A percentile compares a stretch with the other conserved stretches of the same genome.
Evolutionary conservation across 1,140 invertebrate genomes (phyloP).

Genomic region (Phenacoccus solenopsis): DNA sequence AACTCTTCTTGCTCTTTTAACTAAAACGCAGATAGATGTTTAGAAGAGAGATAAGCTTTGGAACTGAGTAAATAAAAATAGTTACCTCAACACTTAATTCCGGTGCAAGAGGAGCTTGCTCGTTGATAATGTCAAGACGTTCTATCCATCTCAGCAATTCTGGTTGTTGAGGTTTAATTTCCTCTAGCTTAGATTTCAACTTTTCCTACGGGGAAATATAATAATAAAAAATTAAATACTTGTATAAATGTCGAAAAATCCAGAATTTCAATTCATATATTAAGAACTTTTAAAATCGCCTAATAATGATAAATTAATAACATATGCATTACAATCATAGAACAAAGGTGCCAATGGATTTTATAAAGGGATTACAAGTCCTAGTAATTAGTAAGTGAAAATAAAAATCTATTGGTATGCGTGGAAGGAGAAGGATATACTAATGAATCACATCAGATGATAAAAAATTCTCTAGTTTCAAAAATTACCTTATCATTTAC

Average conservation of each 20-base stretch:
- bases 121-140: constrained; percentile 60
- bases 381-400: not conserved
- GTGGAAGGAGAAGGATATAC: not conserved
- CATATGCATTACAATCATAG: too few species aligned
- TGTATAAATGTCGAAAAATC: too few species aligned
- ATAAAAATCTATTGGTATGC: not conserved
- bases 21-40: constrained; percentile 30
- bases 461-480: not conserved
- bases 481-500: constrained; percentile 52
- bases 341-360: too few species aligned
- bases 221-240: not conserved
- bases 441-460: not conserved
- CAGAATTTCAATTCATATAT: too few species aligned
- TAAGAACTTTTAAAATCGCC: too few species aligned
- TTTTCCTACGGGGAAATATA: constrained; percentile 36
- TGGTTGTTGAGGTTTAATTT: constrained; percentile 55
- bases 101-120: constrained; percentile 63
- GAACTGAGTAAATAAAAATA: constrained; percentile 10
- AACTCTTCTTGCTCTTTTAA: constrained; percentile 51
- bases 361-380: not conserved
- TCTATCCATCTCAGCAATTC: too few species aligned
- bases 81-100: constrained; percentile 60
- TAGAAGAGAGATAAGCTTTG: not conserved
- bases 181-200: constrained; percentile 54
- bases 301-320: too few species aligned